Base-by-base conservation (phyloP, 2,888 invertebrate genomes). In the Lamproptera curius region DNA sequence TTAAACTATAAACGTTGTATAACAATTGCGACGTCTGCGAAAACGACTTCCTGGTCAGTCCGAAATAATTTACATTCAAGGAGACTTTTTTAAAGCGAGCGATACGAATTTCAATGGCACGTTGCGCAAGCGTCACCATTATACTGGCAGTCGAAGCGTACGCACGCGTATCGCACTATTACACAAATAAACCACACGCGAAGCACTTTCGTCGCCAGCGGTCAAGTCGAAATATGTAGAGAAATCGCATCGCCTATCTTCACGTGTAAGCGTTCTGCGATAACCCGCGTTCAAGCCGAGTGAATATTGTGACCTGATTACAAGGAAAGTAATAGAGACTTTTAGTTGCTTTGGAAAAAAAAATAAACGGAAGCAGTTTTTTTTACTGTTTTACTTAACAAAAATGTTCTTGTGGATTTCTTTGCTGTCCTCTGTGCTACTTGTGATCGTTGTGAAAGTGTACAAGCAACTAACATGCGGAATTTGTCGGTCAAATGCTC, bases 381-480 rank as follows among this genome's bases (percentile, higher is more conserved):
- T 31, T 31, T 31, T n/a, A n/a, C 11, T 40, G 10, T 14, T 16
- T 33, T 11, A 23, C 5, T 10, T 20, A 13, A 13, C 8, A 26
- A 39, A 38, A 20, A 48, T 48, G 48, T 17, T 48, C 14, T 13
- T 48, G 14, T 48, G 35, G 40, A 3, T 38, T 16, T 9, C 34
- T 8, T 10, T 48, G 16, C 10, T 43, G 16, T 43, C 3, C 3
- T 26, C 33, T 11, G 52, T 67, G 43, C 45, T 69, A 14, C 51
- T 74, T 47, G 63, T 77, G 51, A 49, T 75, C 46, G 45, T 62
- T 48, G 60, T 77, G 45, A 84, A 77, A 67, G 57, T 83, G 43
- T 85, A 82, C 59, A 81, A 82, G 58, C 85, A 84, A 65, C 55
- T 86, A 41, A 78, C 83, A 15, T 68, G 76, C 41, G 83, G 82